Conservation (phyloP, 2,797 vertebrate species). For the Coregonus suidteri region DNA sequence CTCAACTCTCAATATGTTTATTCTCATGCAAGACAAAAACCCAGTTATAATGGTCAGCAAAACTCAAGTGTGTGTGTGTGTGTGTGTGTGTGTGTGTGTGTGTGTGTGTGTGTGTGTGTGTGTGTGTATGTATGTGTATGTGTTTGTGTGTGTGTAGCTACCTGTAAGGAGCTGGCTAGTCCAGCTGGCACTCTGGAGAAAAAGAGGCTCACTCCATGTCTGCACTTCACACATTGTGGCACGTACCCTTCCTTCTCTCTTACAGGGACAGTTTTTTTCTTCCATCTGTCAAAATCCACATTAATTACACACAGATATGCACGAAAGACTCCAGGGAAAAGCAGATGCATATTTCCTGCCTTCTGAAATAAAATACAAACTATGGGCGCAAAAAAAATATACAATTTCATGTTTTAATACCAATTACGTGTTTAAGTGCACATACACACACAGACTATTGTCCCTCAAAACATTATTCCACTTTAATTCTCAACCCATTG, state of each 20-base stretch:
- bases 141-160: constrained; percentile 43
- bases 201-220: constrained; percentile 72
- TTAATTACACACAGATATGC: constrained; percentile 83
- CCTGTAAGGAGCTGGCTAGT: constrained; percentile 73
- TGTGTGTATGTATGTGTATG: not conserved
- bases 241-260: constrained; percentile 76
- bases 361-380: constrained; percentile 55
- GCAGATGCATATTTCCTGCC: constrained; percentile 73
- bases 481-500: not conserved
- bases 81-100: constrained; percentile 38
- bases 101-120: constrained; percentile 22
- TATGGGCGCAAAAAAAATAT: not conserved
- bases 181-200: constrained; percentile 74
- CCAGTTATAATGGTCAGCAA: constrained; percentile 36
- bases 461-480: not conserved
- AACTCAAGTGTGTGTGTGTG: constrained; percentile 53
- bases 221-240: constrained; percentile 81
- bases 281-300: constrained; percentile 85
- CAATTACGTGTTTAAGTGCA: not conserved
- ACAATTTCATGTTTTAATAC: not conserved
- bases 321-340: constrained; percentile 76
- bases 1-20: constrained; percentile 33
- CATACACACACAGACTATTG: not conserved
- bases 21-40: constrained; percentile 41
- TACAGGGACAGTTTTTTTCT: constrained; percentile 74